A percentile compares a stretch with the other conserved stretches of the same genome.
phyloP scores from a whole-genome alignment of 30 jellyfish, hydroid and myxozoan genomes.

The Hydractinia echinata region DNA sequence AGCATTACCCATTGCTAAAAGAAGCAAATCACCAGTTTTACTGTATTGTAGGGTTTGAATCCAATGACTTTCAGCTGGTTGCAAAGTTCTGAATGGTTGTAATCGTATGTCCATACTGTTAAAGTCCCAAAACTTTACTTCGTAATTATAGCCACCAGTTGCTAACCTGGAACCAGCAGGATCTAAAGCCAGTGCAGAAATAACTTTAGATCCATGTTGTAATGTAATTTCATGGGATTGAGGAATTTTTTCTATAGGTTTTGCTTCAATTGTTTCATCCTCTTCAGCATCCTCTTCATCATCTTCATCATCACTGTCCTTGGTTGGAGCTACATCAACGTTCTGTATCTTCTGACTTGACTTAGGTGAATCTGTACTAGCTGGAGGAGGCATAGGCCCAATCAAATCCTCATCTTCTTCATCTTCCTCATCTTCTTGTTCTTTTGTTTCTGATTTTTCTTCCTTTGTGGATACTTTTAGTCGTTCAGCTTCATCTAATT shows the following conservation, averaged over 20 bases:
- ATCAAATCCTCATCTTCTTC: constrained; percentile 51
- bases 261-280: constrained; percentile 41
- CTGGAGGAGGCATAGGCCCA: constrained; percentile 74
- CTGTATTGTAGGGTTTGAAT: constrained; percentile 71
- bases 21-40: constrained; percentile 76
- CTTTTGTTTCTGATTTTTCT: background rate
- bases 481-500: constrained; percentile 33
- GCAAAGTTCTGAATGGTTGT: constrained; percentile 61
- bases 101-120: constrained; percentile 79
- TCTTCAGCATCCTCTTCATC: constrained; percentile 48
- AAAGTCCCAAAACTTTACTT: constrained; percentile 94
- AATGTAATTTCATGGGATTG: constrained; percentile 71
- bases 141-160: constrained; percentile 87
- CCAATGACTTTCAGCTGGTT: constrained; percentile 88
- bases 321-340: constrained; percentile 1
- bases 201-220: constrained; percentile 75
- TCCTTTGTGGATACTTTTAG: background rate
- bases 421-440: constrained; percentile 3
- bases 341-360: background rate
- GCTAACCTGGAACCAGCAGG: constrained; percentile 91
- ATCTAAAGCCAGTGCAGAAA: constrained; percentile 87
- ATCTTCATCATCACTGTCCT: constrained; percentile 29
- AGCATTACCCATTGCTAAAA: constrained; percentile 78
- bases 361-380: background rate
- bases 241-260: constrained; percentile 48